Evolutionary conservation across 2,797 vertebrate species (phyloP).

Genomic region (Tenualosa thibaudeaui): DNA sequence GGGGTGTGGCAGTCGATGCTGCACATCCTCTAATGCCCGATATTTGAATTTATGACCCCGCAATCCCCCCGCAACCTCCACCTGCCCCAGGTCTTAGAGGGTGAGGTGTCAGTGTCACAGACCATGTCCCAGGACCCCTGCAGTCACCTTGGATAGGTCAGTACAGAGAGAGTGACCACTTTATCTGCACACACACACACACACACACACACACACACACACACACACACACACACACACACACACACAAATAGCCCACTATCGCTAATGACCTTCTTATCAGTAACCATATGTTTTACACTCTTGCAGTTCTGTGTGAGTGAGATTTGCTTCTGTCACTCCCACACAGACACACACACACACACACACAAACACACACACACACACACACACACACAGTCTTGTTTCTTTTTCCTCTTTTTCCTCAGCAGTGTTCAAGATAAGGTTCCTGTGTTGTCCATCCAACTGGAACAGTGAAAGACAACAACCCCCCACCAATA

Average conservation of each 20-base stretch:
- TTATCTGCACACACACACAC: background rate
- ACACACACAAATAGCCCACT: background rate
- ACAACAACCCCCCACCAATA: no score
- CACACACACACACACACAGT: background rate
- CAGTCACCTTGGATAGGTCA: background rate
- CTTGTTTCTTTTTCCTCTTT: no score
- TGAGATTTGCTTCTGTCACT: background rate
- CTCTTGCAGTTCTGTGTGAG: background rate
- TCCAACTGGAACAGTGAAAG: background rate
- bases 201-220: slow-evolving; percentile 11
- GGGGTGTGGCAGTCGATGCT: background rate
- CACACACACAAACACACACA: slow-evolving; percentile 1
- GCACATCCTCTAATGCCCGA: background rate
- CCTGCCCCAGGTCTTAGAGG: background rate
- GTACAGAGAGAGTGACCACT: background rate
- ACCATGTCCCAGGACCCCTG: background rate
- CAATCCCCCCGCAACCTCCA: background rate
- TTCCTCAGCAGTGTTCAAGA: background rate
- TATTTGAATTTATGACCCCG: background rate
- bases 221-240: background rate
- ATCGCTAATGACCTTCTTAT: background rate
- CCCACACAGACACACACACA: background rate
- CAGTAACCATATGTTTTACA: background rate
- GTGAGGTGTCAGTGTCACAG: background rate
- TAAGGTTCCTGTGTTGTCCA: background rate